Base-by-base conservation (phyloP, 2,888 invertebrate species). In the Drosophila tanythrix region DNA sequence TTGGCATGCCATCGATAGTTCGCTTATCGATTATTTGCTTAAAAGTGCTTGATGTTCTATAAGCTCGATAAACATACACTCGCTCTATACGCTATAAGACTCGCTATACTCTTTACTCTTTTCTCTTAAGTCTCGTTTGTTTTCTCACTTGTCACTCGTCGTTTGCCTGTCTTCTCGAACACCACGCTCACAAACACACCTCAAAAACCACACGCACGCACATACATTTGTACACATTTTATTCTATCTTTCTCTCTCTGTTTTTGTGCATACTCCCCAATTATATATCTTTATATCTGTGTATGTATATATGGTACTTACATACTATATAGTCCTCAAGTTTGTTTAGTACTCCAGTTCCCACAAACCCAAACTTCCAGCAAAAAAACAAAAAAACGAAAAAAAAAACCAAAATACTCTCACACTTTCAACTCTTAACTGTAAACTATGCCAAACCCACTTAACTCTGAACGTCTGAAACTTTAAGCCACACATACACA, bases 271-370 rank as follows among this genome's bases (percentile, higher is more conserved):
- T 55, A 69, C 58, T 66, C 27, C 68, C 57, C 67, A 79, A 77
- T 74, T 74, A 67, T 82, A 53, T 75, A 36, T 72, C 63, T 61
- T 68, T 61, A 35, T 61, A 46, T 62, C 70, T 71, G 58, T 72
- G 57, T 76, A 68, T 73, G 64, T 76, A 61, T 72, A 65, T 71
- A 56, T 81, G 71, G 58, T 62, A 63, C 63, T 53, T 59, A 58
- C 60, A 50, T 55, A 43, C 62, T 21, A 29, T 40, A 57, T 84
- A 82, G 84, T 62, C 63, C 69, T 66, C 83, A 83, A 83, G 85
- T 73, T 77, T 84, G 70, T 62, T 74, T 79, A 71, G 74, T 72
- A 77, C 38, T 72, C 66, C 43, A 66, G 27, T 35, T 48, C 15
- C 27, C 36, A 36, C 35, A 51, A 43, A 25, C 48, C 29, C n/a